A percentile compares a stretch with the other conserved stretches of the same genome.
Conservation (phyloP, 2,797 vertebrate genomes). For the Sebastes minor region DNA sequence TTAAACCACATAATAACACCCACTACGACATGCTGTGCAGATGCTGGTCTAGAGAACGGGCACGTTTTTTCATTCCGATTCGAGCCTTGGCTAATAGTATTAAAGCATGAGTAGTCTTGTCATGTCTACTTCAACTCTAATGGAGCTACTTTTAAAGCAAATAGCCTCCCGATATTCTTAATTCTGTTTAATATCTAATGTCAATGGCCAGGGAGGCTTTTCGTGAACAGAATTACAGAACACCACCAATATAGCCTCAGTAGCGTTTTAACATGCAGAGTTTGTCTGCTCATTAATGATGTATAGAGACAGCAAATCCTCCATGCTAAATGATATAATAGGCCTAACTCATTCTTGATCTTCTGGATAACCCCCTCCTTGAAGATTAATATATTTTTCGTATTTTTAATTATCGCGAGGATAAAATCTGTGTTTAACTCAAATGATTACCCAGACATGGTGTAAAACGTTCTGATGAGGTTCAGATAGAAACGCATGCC, state of each 20-base stretch:
- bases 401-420: conserved; percentile 26
- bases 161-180: conserved; percentile 16
- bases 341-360: conserved; percentile 35
- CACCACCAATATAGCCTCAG: not conserved
- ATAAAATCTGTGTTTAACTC: conserved; percentile 32
- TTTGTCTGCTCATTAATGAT: conserved; percentile 42
- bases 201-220: conserved; percentile 19
- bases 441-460: conserved; percentile 15
- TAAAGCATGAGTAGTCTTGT: conserved; percentile 4
- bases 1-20: not conserved
- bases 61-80: not conserved
- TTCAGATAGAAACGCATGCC: not conserved
- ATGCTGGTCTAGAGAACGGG: not conserved
- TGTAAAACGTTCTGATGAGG: conserved; percentile 5
- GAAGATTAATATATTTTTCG: conserved; percentile 29
- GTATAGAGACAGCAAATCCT: conserved; percentile 44
- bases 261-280: conserved; percentile 35
- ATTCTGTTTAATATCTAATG: conserved; percentile 51
- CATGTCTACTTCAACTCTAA: conserved; percentile 9
- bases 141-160: conserved; percentile 31
- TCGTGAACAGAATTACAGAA: conserved; percentile 33
- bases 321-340: conserved; percentile 52
- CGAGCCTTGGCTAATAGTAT: not conserved
- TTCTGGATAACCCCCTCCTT: conserved; percentile 3
- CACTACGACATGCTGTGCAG: not conserved